These are phyloP conservation scores for Mystacides longicornis DNA, from an alignment of 2,888 invertebrate species.

Conservation along the genomic window DNA sequence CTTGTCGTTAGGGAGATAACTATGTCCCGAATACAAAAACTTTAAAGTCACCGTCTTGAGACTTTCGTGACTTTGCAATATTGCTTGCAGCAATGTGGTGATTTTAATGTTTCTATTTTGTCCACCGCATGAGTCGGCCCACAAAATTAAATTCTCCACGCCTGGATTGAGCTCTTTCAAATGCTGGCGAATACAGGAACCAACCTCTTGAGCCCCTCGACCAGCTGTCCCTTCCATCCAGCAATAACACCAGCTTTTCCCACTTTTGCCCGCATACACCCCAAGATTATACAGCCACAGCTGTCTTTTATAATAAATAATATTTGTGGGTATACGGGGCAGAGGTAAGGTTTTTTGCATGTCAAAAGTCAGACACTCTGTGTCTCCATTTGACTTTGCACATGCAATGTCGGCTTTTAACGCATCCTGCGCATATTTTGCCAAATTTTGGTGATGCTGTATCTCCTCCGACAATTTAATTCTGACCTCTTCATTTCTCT, in stretches of 20 bases:
- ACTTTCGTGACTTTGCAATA: background rate
- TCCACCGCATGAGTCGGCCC: conserved; percentile 10
- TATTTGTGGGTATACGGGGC: conserved; percentile 27
- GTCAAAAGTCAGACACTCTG: conserved; percentile 26
- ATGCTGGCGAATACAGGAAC: conserved; percentile 26
- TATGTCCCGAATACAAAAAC: too few relatives aligned
- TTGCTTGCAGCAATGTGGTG: background rate
- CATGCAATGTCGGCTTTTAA: conserved; percentile 15
- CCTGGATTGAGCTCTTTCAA: conserved; percentile 16
- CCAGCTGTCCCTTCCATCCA: conserved; percentile 29
- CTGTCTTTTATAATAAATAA: conserved; percentile 29
- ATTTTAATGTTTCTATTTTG: background rate
- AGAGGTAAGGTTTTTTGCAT: conserved; percentile 28
- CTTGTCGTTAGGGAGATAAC: too few relatives aligned
- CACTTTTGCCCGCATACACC: conserved; percentile 25
- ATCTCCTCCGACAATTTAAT: conserved; percentile 8
- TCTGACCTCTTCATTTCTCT: conserved; percentile 13
- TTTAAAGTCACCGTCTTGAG: too few relatives aligned
- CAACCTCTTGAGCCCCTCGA: conserved; percentile 29
- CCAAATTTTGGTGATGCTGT: conserved; percentile 9
- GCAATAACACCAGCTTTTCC: conserved; percentile 5
- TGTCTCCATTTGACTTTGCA: conserved; percentile 8
- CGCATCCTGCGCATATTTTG: conserved; percentile 15
- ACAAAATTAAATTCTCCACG: conserved; percentile 23
- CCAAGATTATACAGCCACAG: conserved; percentile 29